Base-by-base conservation (phyloP, 2,113 vertebrate species). In the Macaca nemestrina region DNA sequence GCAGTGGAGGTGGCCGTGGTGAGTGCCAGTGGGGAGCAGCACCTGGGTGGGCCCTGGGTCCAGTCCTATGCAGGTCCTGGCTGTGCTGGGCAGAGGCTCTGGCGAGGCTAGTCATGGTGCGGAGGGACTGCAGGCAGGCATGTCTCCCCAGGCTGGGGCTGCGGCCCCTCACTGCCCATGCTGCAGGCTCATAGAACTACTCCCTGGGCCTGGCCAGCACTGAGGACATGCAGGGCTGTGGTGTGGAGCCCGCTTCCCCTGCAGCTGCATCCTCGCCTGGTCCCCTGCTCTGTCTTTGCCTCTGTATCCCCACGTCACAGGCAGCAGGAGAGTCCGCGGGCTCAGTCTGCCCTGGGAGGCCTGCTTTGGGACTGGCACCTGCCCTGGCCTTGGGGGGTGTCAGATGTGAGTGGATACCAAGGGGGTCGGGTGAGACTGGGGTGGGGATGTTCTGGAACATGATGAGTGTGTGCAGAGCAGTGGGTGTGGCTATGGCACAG, bases 1-100 rank as follows among this genome's bases (percentile, higher is more conserved):
- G 99, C 99, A 0, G 99, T 99, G 96, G 99, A 99, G 96, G 99
- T 99, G 97, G 99, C 99, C 80, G 97, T 99, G 99, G 99, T 99
- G 98, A 99, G 98, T 95, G 89, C 1, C 1, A 35, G 32, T 13
- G 2, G 50, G 10, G 48, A 3, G 72, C 2, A 23, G 73, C 40
- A 17, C 13, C 43, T 45, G 40, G 38, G 72, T 23, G 38, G 67
- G 10, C 68, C 38, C 72, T 3, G 40, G 23, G 38, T 14, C 27
- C 27, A 4, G 0, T 9, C 8, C 45, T 20, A 16, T 8, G 30
- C 25, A 59, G 95, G 78, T 52, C 25, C 17, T 45, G 27, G 17
- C 70, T 4, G 4, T 48, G 76, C 64, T 32, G 16, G 35, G 50
- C 16, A 3, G 67, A 61, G 35, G 76, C 22, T 90, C 38, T 0